Conservation (phyloP, 1,140 invertebrate species). For the Drosophila lowei region DNA sequence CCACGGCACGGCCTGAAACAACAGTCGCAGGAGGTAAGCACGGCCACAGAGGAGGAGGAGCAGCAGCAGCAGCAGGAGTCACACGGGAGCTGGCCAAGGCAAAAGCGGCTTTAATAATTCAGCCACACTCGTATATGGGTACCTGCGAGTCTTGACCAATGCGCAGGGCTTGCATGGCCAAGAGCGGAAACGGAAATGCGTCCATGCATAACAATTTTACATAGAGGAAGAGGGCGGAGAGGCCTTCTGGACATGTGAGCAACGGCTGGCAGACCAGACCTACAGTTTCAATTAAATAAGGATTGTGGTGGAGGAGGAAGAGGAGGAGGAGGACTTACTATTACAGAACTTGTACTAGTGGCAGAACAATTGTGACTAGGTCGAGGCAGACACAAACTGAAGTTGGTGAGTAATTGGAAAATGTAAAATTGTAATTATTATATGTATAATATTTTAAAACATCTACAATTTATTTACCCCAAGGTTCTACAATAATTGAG, state of each 20-base stretch:
- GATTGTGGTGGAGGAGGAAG: too few species aligned
- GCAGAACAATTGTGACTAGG: too few species aligned
- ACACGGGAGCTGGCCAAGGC: slow-evolving; percentile 7
- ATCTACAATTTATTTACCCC: too few species aligned
- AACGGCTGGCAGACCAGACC: background rate
- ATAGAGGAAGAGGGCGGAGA: background rate
- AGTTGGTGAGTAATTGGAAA: too few species aligned
- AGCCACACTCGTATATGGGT: slow-evolving; percentile 21
- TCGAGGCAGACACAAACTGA: too few species aligned
- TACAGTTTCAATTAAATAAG: too few species aligned
- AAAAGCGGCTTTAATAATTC: slow-evolving; percentile 66
- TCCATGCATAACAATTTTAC: slow-evolving; percentile 55
- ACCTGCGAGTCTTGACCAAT: slow-evolving; percentile 22
- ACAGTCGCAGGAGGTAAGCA: background rate
- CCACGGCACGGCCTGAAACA: slow-evolving; percentile 3
- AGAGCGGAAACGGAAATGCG: slow-evolving; percentile 63
- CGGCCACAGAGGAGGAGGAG: background rate
- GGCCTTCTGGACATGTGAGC: too few species aligned
- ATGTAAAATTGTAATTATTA: too few species aligned
- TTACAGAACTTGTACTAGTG: too few species aligned
- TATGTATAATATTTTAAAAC: too few species aligned
- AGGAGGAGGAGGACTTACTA: too few species aligned
- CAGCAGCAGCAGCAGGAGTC: background rate
- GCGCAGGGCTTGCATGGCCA: slow-evolving; percentile 13
- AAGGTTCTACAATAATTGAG: too few species aligned